These are phyloP conservation scores for Lottia gigantea DNA, from an alignment of 2,888 invertebrate species.

Conservation along the genomic window DNA sequence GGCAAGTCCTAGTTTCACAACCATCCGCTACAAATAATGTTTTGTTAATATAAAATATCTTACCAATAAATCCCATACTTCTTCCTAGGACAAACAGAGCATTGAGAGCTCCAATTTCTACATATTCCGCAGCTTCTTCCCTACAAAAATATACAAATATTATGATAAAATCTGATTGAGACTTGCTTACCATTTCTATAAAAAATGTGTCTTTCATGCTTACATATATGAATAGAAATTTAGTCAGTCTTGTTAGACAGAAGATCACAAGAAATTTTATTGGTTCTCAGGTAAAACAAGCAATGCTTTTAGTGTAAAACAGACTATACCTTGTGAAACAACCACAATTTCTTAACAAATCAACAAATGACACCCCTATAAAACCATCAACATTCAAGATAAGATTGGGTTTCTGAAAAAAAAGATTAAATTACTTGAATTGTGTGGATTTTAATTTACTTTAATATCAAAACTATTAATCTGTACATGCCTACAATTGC, in stretches of 20 bases:
- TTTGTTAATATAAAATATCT: constrained; percentile 38
- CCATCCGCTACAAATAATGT: too few relatives aligned
- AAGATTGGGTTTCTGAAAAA: constrained; percentile 89
- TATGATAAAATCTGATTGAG: neutral
- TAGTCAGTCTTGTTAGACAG: too few relatives aligned
- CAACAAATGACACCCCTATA: constrained; percentile 97
- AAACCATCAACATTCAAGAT: constrained; percentile 99
- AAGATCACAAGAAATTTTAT: too few relatives aligned
- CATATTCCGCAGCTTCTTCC: constrained; percentile 97
- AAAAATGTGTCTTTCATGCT: too few relatives aligned
- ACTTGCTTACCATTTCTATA: too few relatives aligned
- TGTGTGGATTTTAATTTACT: neutral
- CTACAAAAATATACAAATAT: constrained; percentile 69
- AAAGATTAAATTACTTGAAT: constrained; percentile 10
- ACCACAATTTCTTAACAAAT: constrained; percentile 92
- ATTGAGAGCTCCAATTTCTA: constrained; percentile 98
- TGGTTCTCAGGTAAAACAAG: too few relatives aligned
- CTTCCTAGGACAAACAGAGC: constrained; percentile 97
- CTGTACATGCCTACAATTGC: too few relatives aligned
- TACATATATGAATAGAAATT: too few relatives aligned
- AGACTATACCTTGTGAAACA: constrained; percentile 86
- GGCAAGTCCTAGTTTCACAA: too few relatives aligned
- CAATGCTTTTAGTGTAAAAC: too few relatives aligned
- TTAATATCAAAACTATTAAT: too few relatives aligned
- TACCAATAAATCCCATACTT: constrained; percentile 96